A percentile compares a stretch with the other conserved stretches of the same genome.
phyloP scores from a whole-genome alignment of 2,797 vertebrate species.

The Manis pentadactyla region DNA sequence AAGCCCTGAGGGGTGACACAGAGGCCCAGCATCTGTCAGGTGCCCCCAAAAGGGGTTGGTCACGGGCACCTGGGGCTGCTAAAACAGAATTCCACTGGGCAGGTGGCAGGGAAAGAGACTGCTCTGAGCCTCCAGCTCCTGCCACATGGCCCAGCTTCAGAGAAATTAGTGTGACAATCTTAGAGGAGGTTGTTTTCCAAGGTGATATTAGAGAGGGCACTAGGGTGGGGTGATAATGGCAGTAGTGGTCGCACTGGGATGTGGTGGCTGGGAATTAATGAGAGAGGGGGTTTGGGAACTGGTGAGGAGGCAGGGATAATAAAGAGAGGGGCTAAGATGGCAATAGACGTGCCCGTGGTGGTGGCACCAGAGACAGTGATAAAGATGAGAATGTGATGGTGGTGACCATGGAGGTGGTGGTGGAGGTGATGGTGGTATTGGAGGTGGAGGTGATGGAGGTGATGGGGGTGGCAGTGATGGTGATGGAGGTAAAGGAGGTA shows the following conservation, averaged over 20 bases:
- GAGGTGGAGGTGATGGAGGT: no score
- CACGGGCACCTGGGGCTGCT: background rate
- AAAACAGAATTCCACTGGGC: background rate
- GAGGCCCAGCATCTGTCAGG: background rate
- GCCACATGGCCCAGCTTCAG: background rate
- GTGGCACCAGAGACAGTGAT: background rate
- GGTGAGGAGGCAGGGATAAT: background rate
- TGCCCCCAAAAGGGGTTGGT: background rate
- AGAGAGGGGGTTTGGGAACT: background rate
- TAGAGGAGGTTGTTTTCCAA: background rate
- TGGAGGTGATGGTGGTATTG: rapidly evolving
- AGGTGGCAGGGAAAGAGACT: background rate
- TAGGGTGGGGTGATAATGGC: background rate
- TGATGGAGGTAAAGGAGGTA: background rate
- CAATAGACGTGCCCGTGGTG: background rate
- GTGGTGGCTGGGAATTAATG: background rate
- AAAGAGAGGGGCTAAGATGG: background rate
- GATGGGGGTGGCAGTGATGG: background rate
- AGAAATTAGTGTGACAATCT: background rate
- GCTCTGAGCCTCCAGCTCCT: background rate
- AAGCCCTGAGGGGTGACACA: conserved; percentile 84
- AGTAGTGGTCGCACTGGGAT: background rate
- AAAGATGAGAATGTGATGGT: rapidly evolving
- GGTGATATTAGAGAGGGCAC: background rate
- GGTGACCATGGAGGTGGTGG: no score